Evolutionary conservation across 2,113 vertebrate genomes (phyloP), one percentile per base, ranked within the genome.

Genomic region (Scytalopus superciliaris): DNA sequence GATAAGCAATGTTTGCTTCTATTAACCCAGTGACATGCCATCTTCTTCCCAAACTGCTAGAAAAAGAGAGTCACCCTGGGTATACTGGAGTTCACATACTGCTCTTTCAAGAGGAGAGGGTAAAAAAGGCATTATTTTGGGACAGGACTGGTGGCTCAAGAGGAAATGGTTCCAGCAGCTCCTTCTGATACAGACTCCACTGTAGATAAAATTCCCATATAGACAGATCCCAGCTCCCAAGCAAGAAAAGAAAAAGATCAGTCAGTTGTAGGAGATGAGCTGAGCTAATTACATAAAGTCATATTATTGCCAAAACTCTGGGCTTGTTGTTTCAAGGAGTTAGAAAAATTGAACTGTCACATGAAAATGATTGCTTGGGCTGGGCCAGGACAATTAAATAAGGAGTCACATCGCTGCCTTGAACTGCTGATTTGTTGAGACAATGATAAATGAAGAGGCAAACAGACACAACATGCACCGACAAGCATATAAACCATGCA

Each of bases 391-490:
- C n/a, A 31, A 15, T 4, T 5, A 35, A 10, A 35, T 0, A 23
- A 42, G 49, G 31, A 91, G 49, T 24, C 23, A 1, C 8, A 28
- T 6, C 47, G 5, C 30, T 11, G 86, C 22, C 21, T 27, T 27
- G 50, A 33, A 28, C 8, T 6, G 35, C 67, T 24, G 25, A 4
- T 50, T 19, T 28, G 68, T 33, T 52, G 68, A 17, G 44, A 39
- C 0, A 1, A 6, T 1, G 64, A 55, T 3, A 49, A 53, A 52
- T 0, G 5, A 21, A 39, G 35, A 88, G 59, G 63, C 22, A 52
- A 12, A 63, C 0, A 57, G 62, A 18, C 57, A 8, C 9, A 5
- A 52, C 59, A 1, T 40, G 81, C 64, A 70, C 47, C 42, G 12
- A 80, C 72, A 55, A 9, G 69, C 30, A 21, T 0, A 6, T 4